Evolutionary conservation across 2,888 invertebrate species (phyloP).

Genomic region (Tetropium fuscum): DNA sequence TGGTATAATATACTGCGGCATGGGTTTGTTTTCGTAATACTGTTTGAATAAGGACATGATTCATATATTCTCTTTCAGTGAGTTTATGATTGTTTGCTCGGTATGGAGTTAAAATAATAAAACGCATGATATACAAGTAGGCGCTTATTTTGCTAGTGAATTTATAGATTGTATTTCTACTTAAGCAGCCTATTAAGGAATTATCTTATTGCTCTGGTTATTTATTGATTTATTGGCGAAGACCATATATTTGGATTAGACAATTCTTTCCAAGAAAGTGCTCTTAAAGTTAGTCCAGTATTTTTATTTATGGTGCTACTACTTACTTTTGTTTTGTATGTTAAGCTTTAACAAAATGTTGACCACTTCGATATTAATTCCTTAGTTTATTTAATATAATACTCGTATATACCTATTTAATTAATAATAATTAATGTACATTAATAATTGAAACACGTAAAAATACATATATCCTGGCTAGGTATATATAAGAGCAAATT

Average conservation of each 20-base stretch:
- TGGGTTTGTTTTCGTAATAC: conserved; percentile 11
- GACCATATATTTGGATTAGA: neutral
- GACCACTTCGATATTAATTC: too few species aligned
- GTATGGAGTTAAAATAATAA: neutral
- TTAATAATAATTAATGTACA: too few species aligned
- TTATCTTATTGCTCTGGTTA: neutral
- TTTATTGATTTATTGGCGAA: neutral
- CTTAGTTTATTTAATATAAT: too few species aligned
- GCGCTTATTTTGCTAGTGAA: neutral
- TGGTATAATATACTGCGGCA: conserved; percentile 30
- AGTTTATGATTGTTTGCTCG: neutral
- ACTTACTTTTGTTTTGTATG: too few species aligned
- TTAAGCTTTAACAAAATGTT: too few species aligned
- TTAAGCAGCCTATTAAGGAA: neutral
- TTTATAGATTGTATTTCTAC: conserved; percentile 1
- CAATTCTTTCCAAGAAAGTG: too few species aligned
- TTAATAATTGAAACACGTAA: too few species aligned
- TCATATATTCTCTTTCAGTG: conserved; percentile 14
- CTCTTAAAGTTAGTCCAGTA: too few species aligned
- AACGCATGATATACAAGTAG: neutral
- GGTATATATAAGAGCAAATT: too few species aligned
- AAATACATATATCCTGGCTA: too few species aligned
- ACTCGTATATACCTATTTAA: too few species aligned
- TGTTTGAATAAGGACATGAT: conserved; percentile 30
- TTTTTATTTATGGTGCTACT: too few species aligned